Evolutionary conservation across 2,888 invertebrate species (phyloP), one percentile per base, ranked within the genome.

Genomic region (Chrysotoxum bicinctum): DNA sequence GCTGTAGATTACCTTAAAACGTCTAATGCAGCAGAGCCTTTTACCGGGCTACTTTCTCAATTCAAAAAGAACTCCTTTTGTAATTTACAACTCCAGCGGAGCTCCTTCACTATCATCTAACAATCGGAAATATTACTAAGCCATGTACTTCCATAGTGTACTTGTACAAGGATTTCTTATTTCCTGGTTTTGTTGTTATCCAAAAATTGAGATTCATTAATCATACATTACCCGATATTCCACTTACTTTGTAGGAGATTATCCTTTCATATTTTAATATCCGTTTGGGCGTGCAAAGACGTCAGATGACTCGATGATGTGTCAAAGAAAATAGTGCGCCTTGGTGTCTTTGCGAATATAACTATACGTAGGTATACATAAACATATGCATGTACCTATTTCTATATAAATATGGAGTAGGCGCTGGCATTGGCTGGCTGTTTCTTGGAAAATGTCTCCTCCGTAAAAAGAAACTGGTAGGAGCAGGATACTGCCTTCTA

Each of bases 181-280:
- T 72, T 85, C 85, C 80, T 76, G 75, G 54, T 60, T 69, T 80
- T 80, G 80, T 85, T 85, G 76, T 80, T 85, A 69, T 76, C 80
- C 76, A 81, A 80, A 85, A 80, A 80, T 85, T 80, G 85, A 76
- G 80, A 85, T 85, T 85, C 85, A 85, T 85, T 85, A 81, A 85
- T 85, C 85, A 85, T 85, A 85, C 76, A 85, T 85, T 85, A 85
- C 85, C 85, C 85, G 85, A 80, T 80, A 85, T 85, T 85, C 85
- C 85, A 85, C 85, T 85, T 85, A 85, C 85, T 85, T 85, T 85
- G 76, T 76, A 72, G 85, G 85, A 85, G 85, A 85, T 85, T 85
- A 85, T 85, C 85, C 85, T 80, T 85, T 85, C 85, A 85, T 76
- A 85, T 85, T 85, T 85, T 85, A 85, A 85, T 85, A 85, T 85